phyloP scores from a whole-genome alignment of 2,113 vertebrate genomes.

The Dinomys branickii region DNA sequence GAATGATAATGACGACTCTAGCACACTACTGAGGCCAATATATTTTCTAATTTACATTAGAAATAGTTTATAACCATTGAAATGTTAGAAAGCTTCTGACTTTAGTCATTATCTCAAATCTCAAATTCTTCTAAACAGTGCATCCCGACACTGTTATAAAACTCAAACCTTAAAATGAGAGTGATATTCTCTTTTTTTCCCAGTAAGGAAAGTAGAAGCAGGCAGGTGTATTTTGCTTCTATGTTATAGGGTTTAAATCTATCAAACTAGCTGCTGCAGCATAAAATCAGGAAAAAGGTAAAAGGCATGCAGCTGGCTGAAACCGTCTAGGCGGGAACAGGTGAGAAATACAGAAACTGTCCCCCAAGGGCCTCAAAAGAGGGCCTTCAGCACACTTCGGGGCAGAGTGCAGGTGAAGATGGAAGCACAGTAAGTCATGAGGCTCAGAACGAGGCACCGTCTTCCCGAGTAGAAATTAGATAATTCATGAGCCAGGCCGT shows the following conservation, averaged over 20 bases:
- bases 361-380: background rate
- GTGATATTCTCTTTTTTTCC: background rate
- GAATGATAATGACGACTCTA: background rate
- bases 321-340: background rate
- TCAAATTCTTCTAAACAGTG: background rate
- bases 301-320: background rate
- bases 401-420: background rate
- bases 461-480: background rate
- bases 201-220: background rate
- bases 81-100: slow-evolving; percentile 13
- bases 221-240: background rate
- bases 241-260: background rate
- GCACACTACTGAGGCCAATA: background rate
- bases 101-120: background rate
- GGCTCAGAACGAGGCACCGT: background rate
- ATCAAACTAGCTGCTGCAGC: background rate
- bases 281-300: background rate
- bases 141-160: background rate
- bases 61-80: background rate
- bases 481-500: background rate
- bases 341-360: background rate
- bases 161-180: background rate
- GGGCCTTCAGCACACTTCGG: background rate
- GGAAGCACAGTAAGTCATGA: background rate
- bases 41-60: slow-evolving; percentile 11